phyloP scores from a whole-genome alignment of 2,113 vertebrate species.

The Myodes glareolus region DNA sequence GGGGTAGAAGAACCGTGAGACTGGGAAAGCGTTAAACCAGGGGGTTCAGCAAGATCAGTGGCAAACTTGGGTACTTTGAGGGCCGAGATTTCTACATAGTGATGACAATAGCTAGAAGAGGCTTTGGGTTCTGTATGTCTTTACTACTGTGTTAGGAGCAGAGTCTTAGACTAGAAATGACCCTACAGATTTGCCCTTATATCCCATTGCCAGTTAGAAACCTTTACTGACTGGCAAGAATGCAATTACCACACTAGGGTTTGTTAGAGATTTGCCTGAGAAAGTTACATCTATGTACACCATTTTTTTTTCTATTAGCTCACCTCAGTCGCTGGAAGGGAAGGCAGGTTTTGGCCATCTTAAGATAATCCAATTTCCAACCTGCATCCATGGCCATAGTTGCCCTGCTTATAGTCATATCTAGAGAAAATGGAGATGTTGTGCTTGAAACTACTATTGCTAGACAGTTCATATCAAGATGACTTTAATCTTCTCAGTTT shows the following conservation, averaged over 20 bases:
- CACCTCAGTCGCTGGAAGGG: not conserved
- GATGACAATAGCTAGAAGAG: not conserved
- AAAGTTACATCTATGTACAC: not conserved
- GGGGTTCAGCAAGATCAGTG: not conserved
- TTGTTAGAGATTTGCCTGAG: not conserved
- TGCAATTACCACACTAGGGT: not conserved
- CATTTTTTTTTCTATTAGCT: not conserved
- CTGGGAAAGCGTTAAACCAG: not conserved
- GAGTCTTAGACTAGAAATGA: not conserved
- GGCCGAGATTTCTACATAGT: not conserved
- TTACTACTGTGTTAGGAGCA: not conserved
- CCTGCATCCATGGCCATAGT: not conserved
- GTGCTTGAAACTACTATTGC: not conserved
- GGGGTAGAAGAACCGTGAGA: too few relatives aligned
- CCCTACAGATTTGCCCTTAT: not conserved
- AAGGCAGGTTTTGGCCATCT: not conserved
- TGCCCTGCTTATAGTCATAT: not conserved
- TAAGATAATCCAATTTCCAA: not conserved
- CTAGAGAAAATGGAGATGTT: not conserved
- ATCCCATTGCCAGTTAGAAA: not conserved
- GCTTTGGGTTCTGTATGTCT: not conserved
- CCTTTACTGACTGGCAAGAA: not conserved
- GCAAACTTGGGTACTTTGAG: not conserved
- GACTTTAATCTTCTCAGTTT: not conserved
- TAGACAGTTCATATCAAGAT: not conserved